These are phyloP conservation scores for Pseudochirops corinnae DNA, from an alignment of 2,797 vertebrate species.

Conservation along the genomic window DNA sequence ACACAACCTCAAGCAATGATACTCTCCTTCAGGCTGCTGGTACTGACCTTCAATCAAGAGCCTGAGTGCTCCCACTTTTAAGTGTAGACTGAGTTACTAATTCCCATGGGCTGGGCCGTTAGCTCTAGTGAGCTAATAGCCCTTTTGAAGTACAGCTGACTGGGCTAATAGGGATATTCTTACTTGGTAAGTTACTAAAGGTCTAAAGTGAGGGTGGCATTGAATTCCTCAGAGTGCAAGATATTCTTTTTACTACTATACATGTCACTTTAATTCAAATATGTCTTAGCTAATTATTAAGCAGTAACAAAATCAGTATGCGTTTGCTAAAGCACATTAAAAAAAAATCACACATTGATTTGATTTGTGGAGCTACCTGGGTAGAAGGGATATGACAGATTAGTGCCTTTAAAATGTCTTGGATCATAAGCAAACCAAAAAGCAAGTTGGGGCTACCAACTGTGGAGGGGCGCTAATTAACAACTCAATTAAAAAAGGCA, in stretches of 20 bases:
- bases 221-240: background rate
- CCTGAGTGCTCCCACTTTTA: background rate
- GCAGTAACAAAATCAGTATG: constrained; percentile 85
- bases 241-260: background rate
- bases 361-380: constrained; percentile 85
- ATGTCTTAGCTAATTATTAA: constrained; percentile 83
- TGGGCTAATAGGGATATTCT: background rate
- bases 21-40: background rate
- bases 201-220: background rate
- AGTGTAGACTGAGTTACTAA: background rate
- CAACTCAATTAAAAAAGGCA: constrained; percentile 91
- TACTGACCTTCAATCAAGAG: background rate
- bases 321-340: constrained; percentile 81
- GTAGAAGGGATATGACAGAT: constrained; percentile 83
- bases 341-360: constrained; percentile 87
- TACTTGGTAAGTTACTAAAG: background rate
- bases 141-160: background rate
- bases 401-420: constrained; percentile 81
- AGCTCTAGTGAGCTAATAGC: background rate
- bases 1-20: background rate
- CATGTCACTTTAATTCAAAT: constrained; percentile 24
- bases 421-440: constrained; percentile 83
- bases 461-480: constrained; percentile 87
- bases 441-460: constrained; percentile 83
- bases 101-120: background rate